Base-by-base conservation (phyloP, 2,888 invertebrate species). In the Dorcus hopei region DNA sequence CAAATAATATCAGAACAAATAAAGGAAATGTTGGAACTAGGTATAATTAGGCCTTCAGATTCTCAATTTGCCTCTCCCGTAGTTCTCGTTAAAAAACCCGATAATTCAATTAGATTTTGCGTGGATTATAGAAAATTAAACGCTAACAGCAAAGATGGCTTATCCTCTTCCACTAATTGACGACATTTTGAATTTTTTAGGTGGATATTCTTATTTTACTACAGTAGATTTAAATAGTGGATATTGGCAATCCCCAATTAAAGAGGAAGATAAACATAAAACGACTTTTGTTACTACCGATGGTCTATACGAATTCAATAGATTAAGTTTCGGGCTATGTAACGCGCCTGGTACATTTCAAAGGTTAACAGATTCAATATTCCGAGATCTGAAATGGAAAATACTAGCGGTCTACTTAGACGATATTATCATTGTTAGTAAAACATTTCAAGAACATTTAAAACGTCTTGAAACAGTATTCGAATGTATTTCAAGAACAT, bases 281-380 rank as follows among this genome's bases (percentile, higher is more conserved):
- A 41, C 41, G 14, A n/a, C 9, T 5, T 41, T 41, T 7, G n/a
- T 14, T 41, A 41, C 41, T 41, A n/a, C 41, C n/a, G 41, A 41
- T 41, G 41, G 41, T 14, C 9, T 11, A 11, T 41, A 41, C 14
- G 41, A 41, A 41, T 41, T n/a, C 7, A 11, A 11, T 11, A n/a
- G 41, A 41, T 6, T 69, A 64, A 62, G 66, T 4, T 70, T 68
- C 51, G 67, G 68, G 4, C 50, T 69, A 33, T 51, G 63, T 8
- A 70, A 66, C 47, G 65, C 64, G 2, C 65, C 67, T 1, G 61
- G 68, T 3, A 68, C 66, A 2, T 70, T 69, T 49, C 69, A 63
- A 48, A 66, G 2, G n/a, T 47, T 66, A 16, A 68, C 67, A 7
- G 67, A 70, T 45, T 23, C 61, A 7, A 62, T 70, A 47, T 41